Evolutionary conservation across 2,113 vertebrate genomes (phyloP), one percentile per base, ranked within the genome.

Genomic region (Brevimyrus niger): DNA sequence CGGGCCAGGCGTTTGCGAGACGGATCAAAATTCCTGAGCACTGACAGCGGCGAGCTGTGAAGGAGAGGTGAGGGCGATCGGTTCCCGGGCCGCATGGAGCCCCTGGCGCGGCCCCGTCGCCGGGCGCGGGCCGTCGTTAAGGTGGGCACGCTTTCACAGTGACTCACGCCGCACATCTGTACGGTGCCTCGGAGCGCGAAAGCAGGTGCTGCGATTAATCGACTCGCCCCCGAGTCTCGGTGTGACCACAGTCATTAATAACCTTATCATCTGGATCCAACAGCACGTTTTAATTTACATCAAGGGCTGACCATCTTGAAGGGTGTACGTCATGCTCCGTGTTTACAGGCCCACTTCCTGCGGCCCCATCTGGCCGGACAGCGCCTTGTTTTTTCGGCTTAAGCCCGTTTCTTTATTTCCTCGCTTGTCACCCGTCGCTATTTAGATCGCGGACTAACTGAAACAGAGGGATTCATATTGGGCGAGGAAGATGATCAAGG

Each of bases 211-310:
- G 21, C 38, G 73, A 88, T 88, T 83, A 58, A 61, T 83, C 42
- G 31, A n/a, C 23, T 55, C 23, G 35, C 85, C 61, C 65, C 13
- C 15, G 58, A 27, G 89, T 46, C 48, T 76, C 89, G 44, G 85
- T 31, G 86, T 38, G 73, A 88, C 86, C 23, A 31, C 15, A 61
- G 23, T 83, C 89, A 88, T 88, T 88, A 88, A 83, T 61, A 58
- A 53, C 76, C 27, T 65, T 84, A 87, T 90, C 86, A 90, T 87
- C 89, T 90, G 19, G 46, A 38, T 48, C 86, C 89, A 90, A 90
- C 86, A 88, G 51, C 51, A 84, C 87, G 80, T 90, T 90, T 88
- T 61, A 90, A 83, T 90, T 90, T 90, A 90, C 69, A 83, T 90
- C 89, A 90, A 88, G 73, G 89, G n/a, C 50, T 88, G 69, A 27